A percentile compares a stretch with the other conserved stretches of the same genome.
Conservation (phyloP, 1,140 invertebrate species). For the Agraylea sexmaculata region DNA sequence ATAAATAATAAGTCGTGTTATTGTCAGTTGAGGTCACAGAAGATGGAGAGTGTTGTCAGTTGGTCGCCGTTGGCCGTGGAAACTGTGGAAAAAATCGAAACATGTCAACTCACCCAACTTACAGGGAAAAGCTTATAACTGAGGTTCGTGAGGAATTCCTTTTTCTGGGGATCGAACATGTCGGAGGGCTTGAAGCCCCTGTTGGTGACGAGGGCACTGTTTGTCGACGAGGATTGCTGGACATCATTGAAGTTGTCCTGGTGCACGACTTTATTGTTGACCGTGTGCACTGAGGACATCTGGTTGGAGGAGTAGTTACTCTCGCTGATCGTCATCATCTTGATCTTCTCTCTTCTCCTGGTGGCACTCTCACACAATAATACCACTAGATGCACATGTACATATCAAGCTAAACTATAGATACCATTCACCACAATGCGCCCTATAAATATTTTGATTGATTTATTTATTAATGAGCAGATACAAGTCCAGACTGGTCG, state of each 20-base stretch:
- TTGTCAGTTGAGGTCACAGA: too few species aligned
- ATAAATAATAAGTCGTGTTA: too few species aligned
- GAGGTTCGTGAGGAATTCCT: constrained; percentile 64
- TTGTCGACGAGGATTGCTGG: constrained; percentile 33
- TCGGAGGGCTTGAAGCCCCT: constrained; percentile 76
- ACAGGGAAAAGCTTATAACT: constrained; percentile 67
- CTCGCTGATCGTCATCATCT: constrained; percentile 42
- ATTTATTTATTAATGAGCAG: too few species aligned
- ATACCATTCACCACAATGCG: too few species aligned
- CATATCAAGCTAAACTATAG: too few species aligned
- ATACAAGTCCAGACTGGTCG: too few species aligned
- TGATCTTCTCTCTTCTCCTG: constrained; percentile 15
- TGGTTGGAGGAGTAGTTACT: constrained; percentile 39
- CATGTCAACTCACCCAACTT: constrained; percentile 53
- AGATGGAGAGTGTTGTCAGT: too few species aligned
- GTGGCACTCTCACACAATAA: too few species aligned
- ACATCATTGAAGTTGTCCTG: constrained; percentile 36
- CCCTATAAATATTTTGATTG: too few species aligned
- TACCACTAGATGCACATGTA: too few species aligned
- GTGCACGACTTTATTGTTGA: constrained; percentile 38
- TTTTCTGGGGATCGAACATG: constrained; percentile 64
- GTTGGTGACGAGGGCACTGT: constrained; percentile 38
- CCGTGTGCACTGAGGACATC: constrained; percentile 36
- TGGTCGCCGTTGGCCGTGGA: too few species aligned
- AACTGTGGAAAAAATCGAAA: constrained; percentile 7